Evolutionary conservation across 2,797 vertebrate species (phyloP), one percentile per base, ranked within the genome.

Genomic region (Labroides dimidiatus): DNA sequence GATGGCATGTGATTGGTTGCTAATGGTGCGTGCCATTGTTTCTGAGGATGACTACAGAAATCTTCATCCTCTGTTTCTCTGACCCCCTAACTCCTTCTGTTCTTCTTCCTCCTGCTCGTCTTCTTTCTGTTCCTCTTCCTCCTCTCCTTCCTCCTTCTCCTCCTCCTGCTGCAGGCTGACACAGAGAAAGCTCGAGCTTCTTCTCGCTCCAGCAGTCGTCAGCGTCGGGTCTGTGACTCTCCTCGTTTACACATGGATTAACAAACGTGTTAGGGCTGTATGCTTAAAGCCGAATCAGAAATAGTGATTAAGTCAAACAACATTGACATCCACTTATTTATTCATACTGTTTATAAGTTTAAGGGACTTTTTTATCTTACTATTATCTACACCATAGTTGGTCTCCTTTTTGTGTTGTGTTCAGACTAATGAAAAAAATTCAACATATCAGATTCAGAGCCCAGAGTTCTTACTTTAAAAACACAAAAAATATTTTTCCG

Each of bases 181-280:
- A 82, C 96, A 75, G 97, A 99, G 83, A 96, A 95, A 87, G 96
- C 96, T 92, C 93, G 93, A 90, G 84, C 94, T 92, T 92, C 91
- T 85, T 88, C 87, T 88, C 92, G 86, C 83, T 92, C 95, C 89
- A 94, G 92, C 92, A 94, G 71, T 83, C 92, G 83, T 84, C 94
- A 92, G 79, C 93, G 87, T 58, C 94, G 95, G 97, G 96, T 99
- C 94, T 94, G 97, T 99, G 96, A 90, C 87, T 71, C 54, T 52
- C 58, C 48, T 10, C 12, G 2, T 49, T 2, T 70, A 45, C 74
- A 47, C 72, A 42, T 81, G 72, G 70, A 84, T 79, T 74, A 81
- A 76, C 67, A 45, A 6, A 10, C n/a, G 2, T 36, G 36, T 39
- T 14, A 39, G 13, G 4, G 37, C 12, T 13, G 11, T 14, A 4